Percentiles rank a stretch among this genome's conserved stretches.
phyloP scores from a whole-genome alignment of 2,888 invertebrate genomes.

The Agrotis ipsilon region DNA sequence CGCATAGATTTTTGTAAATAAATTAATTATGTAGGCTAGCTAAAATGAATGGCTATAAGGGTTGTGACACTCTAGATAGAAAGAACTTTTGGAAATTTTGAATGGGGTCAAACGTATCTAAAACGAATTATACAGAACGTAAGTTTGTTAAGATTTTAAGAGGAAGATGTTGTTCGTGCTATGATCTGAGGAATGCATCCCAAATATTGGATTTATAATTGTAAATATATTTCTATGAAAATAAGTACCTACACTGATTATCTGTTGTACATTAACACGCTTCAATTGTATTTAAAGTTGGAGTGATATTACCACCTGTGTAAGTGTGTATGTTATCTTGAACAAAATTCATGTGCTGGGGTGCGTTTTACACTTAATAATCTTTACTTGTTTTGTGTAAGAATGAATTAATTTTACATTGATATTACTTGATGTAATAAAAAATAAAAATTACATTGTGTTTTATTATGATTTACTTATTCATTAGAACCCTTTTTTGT shows the following conservation, averaged over 20 bases:
- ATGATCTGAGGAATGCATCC: constrained; percentile 61
- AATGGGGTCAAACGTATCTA: constrained; percentile 36
- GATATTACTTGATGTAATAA: constrained; percentile 86
- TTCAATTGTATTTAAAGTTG: constrained; percentile 36
- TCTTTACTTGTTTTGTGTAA: constrained; percentile 67
- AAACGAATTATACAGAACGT: constrained; percentile 63
- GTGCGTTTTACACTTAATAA: constrained; percentile 53
- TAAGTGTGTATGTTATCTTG: constrained; percentile 47
- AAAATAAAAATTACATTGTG: constrained; percentile 62
- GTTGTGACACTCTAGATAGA: constrained; percentile 65
- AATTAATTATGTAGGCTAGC: constrained; percentile 26
- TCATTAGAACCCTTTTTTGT: not conserved
- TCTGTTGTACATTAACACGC: constrained; percentile 47
- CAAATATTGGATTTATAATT: constrained; percentile 37
- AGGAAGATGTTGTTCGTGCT: constrained; percentile 34
- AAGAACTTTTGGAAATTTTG: constrained; percentile 48
- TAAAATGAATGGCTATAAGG: constrained; percentile 62
- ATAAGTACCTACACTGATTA: constrained; percentile 30
- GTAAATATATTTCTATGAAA: constrained; percentile 46
- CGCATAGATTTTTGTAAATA: constrained; percentile 42
- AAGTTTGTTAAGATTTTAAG: constrained; percentile 37
- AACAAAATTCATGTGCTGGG: constrained; percentile 49
- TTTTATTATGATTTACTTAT: constrained; percentile 43
- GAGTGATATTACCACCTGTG: constrained; percentile 32
- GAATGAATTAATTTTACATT: constrained; percentile 77